Percentiles rank a stretch among this genome's conserved stretches.
Evolutionary conservation across 2,888 invertebrate genomes (phyloP).

Genomic region (Athetis lepigone): DNA sequence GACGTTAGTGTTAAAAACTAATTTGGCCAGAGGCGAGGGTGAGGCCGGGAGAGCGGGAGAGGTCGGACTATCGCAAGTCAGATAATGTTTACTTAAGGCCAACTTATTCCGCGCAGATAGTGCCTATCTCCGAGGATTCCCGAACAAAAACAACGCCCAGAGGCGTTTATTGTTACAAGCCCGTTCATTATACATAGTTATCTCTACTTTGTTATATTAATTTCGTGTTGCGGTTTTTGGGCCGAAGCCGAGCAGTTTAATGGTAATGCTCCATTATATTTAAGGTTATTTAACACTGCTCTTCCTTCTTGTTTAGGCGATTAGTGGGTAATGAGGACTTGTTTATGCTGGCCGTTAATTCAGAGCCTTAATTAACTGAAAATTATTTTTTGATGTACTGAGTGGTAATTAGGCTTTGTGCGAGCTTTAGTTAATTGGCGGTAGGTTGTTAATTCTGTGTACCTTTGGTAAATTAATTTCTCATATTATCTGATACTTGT

Average conservation of each 20-base stretch:
- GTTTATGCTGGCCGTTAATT: conserved; percentile 50
- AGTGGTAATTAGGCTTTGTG: conserved; percentile 22
- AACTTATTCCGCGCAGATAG: conserved; percentile 69
- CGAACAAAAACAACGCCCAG: conserved; percentile 81
- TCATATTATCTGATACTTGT: background rate
- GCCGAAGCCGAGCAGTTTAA: conserved; percentile 68
- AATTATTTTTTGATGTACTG: conserved; percentile 48
- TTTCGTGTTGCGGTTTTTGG: conserved; percentile 76
- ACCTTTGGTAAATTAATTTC: background rate
- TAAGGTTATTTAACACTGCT: conserved; percentile 61
- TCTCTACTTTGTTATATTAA: conserved; percentile 73
- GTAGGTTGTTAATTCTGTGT: conserved; percentile 19
- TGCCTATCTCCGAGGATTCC: conserved; percentile 68
- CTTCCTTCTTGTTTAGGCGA: conserved; percentile 60
- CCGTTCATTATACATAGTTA: conserved; percentile 76
- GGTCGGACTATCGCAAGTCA: conserved; percentile 69
- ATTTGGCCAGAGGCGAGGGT: conserved; percentile 71
- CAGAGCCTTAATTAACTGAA: conserved; percentile 39
- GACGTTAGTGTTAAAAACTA: conserved; percentile 79
- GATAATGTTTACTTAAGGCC: conserved; percentile 76
- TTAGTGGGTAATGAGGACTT: conserved; percentile 55
- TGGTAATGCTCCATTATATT: conserved; percentile 64
- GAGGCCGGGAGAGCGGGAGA: conserved; percentile 56
- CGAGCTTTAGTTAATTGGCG: conserved; percentile 23
- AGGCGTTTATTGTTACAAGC: conserved; percentile 82